Evolutionary conservation across 1,140 invertebrate genomes (phyloP), one percentile per base, ranked within the genome.

Genomic region (Anadara kagoshimensis): DNA sequence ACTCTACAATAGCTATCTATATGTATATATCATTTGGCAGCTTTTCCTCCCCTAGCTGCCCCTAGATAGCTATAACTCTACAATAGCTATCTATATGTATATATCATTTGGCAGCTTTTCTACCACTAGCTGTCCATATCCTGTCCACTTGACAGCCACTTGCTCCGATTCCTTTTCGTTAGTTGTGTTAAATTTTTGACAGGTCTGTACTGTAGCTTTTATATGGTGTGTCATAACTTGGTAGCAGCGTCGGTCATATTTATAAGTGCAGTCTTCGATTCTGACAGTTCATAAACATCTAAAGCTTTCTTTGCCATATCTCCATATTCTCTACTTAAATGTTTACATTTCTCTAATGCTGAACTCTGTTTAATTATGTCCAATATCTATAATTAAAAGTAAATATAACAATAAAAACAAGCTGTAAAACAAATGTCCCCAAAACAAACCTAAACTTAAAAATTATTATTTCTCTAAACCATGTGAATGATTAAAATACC

Each of bases 291-390:
- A 76, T 88, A 89, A 14, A 63, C 91, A 74, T 92, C 91, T 29
- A 97, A 90, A 3, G 95, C 93, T 79, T 92, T 91, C 79, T 94
- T 91, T 36, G 95, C 95, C 78, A 92, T 91, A 22, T 92, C 89
- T 18, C 94, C 94, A 90, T 96, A 95, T 78, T 94, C 92, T 51
- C 92, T 91, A 83, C 95, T 94, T 44, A 96, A 85, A 51, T 92
- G 90, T 87, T 94, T 93, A 10, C 95, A 94, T 81, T 93, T 90
- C 79, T 92, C 92, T 59, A 97, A 90, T 53, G 93, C 94, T 18
- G 92, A 92, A 22, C 95, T 94, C 73, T 85, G 88, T 16, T 90
- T 89, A 1, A 95, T 76, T 51, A 93, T 91, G 7, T 92, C 90
- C 80, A 94, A 92, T 68, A 95, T 87, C 91, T 93, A 86, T 76